These are phyloP conservation scores for Stegana nigrithorax DNA, from an alignment of 2,888 invertebrate genomes.

Conservation along the genomic window DNA sequence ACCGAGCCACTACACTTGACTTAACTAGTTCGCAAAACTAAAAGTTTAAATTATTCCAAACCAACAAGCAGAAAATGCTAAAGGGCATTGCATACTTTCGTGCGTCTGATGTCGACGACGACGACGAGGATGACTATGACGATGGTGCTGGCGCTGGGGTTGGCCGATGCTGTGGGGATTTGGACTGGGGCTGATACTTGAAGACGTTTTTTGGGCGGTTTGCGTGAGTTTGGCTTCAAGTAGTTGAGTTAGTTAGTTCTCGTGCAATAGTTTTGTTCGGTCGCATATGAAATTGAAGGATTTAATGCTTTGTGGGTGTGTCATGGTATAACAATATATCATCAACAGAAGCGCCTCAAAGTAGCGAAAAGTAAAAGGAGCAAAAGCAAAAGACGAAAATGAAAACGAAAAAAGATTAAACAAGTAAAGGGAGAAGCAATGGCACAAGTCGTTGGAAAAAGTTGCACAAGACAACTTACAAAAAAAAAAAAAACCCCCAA, in stretches of 20 bases:
- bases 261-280: slow-evolving; percentile 9
- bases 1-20: slow-evolving; percentile 36
- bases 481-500: not conserved
- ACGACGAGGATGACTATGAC: not conserved
- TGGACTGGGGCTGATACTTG: no score
- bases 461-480: not conserved
- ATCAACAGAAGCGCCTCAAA: slow-evolving; percentile 27
- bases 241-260: not conserved
- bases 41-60: slow-evolving; percentile 41
- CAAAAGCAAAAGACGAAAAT: not conserved
- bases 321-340: slow-evolving; percentile 39
- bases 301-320: slow-evolving; percentile 44
- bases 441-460: not conserved
- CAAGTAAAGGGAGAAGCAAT: not conserved
- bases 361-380: not conserved
- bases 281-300: slow-evolving; percentile 25
- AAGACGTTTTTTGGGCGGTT: slow-evolving; percentile 16
- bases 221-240: slow-evolving; percentile 2
- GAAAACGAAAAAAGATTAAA: not conserved
- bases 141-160: no score
- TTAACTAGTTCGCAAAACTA: slow-evolving; percentile 38
- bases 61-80: slow-evolving; percentile 25
- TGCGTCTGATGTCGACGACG: no score
- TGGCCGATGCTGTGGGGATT: no score
- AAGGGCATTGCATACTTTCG: slow-evolving; percentile 13